Evolutionary conservation across 2,797 vertebrate genomes (phyloP).

Genomic region (Menidia menidia): DNA sequence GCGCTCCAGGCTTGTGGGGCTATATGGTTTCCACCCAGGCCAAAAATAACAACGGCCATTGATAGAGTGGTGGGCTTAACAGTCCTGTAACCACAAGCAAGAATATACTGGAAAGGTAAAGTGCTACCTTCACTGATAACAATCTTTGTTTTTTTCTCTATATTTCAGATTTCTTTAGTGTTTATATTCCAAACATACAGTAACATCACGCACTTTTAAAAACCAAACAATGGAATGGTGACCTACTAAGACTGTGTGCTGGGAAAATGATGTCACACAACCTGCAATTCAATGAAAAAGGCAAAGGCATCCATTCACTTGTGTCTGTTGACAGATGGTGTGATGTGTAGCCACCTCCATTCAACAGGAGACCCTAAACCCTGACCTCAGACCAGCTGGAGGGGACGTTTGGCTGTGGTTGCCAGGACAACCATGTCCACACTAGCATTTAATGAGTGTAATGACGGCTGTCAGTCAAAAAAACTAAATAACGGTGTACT

Average conservation of each 20-base stretch:
- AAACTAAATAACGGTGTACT: too few species aligned
- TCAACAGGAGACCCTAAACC: neutral
- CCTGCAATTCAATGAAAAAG: neutral
- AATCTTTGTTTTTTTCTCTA: neutral
- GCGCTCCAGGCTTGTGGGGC: slow-evolving; percentile 53
- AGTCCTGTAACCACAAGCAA: slow-evolving; percentile 32
- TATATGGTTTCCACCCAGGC: slow-evolving; percentile 81
- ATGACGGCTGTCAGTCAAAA: neutral
- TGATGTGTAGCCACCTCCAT: neutral
- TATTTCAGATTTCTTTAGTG: neutral
- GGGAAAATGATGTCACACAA: neutral
- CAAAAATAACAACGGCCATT: slow-evolving; percentile 83
- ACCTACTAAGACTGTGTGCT: neutral
- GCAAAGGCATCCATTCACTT: neutral
- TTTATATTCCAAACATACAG: neutral
- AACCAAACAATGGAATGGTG: neutral
- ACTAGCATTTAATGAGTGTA: slow-evolving; percentile 10
- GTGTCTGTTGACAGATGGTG: neutral
- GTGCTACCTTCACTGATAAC: neutral
- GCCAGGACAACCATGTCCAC: slow-evolving; percentile 48
- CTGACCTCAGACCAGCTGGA: slow-evolving; percentile 3
- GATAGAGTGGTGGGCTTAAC: slow-evolving; percentile 59
- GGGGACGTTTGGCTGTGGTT: slow-evolving; percentile 36
- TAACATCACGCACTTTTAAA: neutral
- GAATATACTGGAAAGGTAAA: slow-evolving; percentile 25